Base-by-base conservation (phyloP, 2,888 invertebrate species). In the Iselma pallidipennis region DNA sequence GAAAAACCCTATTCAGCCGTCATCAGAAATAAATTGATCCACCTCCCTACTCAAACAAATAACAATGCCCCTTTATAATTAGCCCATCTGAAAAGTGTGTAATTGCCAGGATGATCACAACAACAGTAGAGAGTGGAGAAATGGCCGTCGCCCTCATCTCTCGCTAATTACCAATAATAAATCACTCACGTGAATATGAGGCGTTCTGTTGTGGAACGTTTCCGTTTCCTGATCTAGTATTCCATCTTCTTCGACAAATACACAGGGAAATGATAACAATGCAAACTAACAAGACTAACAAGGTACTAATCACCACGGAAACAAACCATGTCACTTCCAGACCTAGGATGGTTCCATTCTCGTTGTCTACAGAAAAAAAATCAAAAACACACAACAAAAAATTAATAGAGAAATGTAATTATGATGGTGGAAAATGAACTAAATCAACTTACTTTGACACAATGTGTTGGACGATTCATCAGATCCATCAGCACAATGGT, bases 401-500 rank as follows among this genome's bases (percentile, higher is more conserved):
- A 26, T 45, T 37, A 57, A 51, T 14, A 29, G 6, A 2, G 2
- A 6, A 12, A 33, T 33, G 33, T 10, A 33, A 9, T 33, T 33
- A 33, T 33, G 33, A 14, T n/a, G 6, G 21, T 19, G 1, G 4
- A 1, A 19, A 57, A 53, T 9, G 14, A 56, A 37, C 6, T 4
- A 12, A 28, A 26, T 48, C 23, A 21, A 87, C 89, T 88, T 83
- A 95, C 95, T 92, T 82, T 92, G 90, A 84, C 96, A 96, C 72
- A 92, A 86, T 66, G 90, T 88, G 75, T 91, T 90, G 76, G 91
- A 88, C 72, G 91, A 90, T 83, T 96, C 96, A 79, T 96, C 96
- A 53, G 95, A 95, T 68, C 92, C 94, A 82, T 96, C 95, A 53
- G 92, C 95, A 81, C 96, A 96, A 82, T 97, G 96, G 83, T 95